Conservation (phyloP, 2,888 invertebrate genomes). For the Ceraclea dissimilis region DNA sequence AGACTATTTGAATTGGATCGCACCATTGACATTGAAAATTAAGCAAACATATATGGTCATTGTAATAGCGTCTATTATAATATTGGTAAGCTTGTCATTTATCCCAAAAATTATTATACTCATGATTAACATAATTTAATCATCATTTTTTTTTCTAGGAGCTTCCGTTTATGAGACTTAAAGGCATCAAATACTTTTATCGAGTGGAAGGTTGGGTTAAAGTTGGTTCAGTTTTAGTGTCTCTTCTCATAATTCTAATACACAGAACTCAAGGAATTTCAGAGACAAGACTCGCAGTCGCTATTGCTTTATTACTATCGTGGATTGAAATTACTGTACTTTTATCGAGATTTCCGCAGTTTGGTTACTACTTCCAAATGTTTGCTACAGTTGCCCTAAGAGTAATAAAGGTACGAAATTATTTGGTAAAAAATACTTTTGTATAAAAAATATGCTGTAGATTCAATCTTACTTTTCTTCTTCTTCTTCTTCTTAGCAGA, state of each 20-base stretch:
- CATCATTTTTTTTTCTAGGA: conserved; percentile 38
- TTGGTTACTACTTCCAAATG: conserved; percentile 54
- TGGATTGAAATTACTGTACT: conserved; percentile 53
- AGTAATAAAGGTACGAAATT: conserved; percentile 42
- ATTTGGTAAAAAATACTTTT: too few relatives aligned
- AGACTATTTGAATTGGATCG: background rate
- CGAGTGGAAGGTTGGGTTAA: conserved; percentile 52
- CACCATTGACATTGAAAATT: background rate
- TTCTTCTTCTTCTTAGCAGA: background rate
- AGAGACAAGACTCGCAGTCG: conserved; percentile 43
- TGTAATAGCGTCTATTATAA: conserved; percentile 34
- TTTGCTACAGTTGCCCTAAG: conserved; percentile 52
- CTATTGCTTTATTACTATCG: conserved; percentile 44
- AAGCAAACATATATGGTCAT: conserved; percentile 1
- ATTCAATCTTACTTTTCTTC: background rate
- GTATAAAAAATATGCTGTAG: too few relatives aligned
- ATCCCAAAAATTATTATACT: too few relatives aligned
- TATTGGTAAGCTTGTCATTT: conserved; percentile 36
- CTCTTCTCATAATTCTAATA: conserved; percentile 34
- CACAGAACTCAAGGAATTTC: conserved; percentile 28
- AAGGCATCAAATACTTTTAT: conserved; percentile 43
- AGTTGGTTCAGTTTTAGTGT: conserved; percentile 40
- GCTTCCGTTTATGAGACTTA: conserved; percentile 45
- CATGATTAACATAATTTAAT: too few relatives aligned
- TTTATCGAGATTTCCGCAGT: conserved; percentile 48